Evolutionary conservation across 2,797 vertebrate genomes (phyloP).

Genomic region (Morelia viridis): DNA sequence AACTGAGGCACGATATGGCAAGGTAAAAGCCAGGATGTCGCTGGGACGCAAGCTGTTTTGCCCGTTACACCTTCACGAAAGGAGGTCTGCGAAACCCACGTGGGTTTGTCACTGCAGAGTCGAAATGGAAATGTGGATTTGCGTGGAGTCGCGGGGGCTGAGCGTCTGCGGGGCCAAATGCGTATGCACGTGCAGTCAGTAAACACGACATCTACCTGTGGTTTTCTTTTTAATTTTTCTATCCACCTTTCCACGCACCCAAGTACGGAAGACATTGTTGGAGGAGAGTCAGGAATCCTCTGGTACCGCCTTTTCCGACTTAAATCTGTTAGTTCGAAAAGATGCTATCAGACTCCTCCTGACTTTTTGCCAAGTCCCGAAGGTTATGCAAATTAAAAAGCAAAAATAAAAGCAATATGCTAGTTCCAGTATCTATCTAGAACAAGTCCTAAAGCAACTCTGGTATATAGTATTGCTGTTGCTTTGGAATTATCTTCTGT

Average conservation of each 20-base stretch:
- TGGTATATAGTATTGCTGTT: not conserved
- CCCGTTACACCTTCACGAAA: not conserved
- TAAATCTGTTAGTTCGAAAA: too few relatives aligned
- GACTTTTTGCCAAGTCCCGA: too few relatives aligned
- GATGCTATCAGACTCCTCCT: too few relatives aligned
- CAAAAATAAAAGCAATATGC: too few relatives aligned
- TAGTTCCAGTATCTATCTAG: too few relatives aligned
- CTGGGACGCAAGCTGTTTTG: not conserved
- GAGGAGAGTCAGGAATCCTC: too few relatives aligned
- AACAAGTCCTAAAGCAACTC: too few relatives aligned
- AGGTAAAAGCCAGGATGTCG: conserved; percentile 63
- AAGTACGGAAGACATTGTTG: too few relatives aligned
- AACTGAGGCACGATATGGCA: conserved; percentile 79
- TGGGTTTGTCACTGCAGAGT: not conserved
- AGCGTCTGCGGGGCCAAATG: not conserved
- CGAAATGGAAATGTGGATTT: not conserved
- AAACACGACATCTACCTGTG: not conserved
- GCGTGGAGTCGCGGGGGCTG: not conserved
- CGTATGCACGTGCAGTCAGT: not conserved
- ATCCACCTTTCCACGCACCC: too few relatives aligned
- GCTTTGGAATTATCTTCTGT: not conserved
- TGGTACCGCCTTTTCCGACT: too few relatives aligned
- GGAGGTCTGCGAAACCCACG: not conserved
- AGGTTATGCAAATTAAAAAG: not conserved
- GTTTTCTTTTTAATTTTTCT: not conserved